Percentiles rank a stretch among this genome's conserved stretches.
Evolutionary conservation across 1,140 invertebrate genomes (phyloP).

Genomic region (Cotesia glomerata): DNA sequence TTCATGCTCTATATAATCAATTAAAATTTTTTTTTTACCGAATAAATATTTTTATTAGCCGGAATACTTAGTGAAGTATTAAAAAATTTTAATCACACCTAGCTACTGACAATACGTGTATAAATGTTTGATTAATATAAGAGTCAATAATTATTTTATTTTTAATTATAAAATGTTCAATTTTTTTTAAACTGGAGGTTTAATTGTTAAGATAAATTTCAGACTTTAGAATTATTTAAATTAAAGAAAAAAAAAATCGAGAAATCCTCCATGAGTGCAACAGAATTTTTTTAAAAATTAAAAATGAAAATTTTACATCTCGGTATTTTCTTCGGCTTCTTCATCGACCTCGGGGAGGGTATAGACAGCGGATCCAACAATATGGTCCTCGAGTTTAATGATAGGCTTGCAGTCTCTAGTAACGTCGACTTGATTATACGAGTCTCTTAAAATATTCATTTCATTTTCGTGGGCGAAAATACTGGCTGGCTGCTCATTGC

Average conservation of each 20-base stretch:
- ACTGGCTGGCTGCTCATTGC: slow-evolving; percentile 68
- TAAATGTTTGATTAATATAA: too few species aligned
- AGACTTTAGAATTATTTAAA: too few species aligned
- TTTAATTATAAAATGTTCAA: not conserved
- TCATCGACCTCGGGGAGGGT: slow-evolving; percentile 70
- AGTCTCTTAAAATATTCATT: slow-evolving; percentile 60
- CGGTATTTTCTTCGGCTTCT: slow-evolving; percentile 69
- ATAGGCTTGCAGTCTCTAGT: slow-evolving; percentile 59
- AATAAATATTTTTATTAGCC: not conserved
- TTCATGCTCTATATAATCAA: not conserved
- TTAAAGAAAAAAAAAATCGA: not conserved
- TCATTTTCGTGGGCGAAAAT: slow-evolving; percentile 62
- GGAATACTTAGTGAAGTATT: too few species aligned
- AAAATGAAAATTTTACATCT: slow-evolving; percentile 60
- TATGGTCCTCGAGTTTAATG: slow-evolving; percentile 56
- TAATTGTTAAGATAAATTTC: too few species aligned
- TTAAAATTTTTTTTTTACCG: too few species aligned
- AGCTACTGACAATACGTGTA: too few species aligned
- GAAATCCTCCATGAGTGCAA: too few species aligned
- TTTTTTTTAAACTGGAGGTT: too few species aligned
- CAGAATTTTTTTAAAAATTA: not conserved
- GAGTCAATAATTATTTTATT: not conserved
- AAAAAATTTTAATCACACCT: too few species aligned
- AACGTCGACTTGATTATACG: slow-evolving; percentile 59
- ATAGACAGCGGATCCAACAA: slow-evolving; percentile 64